phyloP scores from a whole-genome alignment of 2,113 vertebrate genomes.

The Pterocles orientalis region DNA sequence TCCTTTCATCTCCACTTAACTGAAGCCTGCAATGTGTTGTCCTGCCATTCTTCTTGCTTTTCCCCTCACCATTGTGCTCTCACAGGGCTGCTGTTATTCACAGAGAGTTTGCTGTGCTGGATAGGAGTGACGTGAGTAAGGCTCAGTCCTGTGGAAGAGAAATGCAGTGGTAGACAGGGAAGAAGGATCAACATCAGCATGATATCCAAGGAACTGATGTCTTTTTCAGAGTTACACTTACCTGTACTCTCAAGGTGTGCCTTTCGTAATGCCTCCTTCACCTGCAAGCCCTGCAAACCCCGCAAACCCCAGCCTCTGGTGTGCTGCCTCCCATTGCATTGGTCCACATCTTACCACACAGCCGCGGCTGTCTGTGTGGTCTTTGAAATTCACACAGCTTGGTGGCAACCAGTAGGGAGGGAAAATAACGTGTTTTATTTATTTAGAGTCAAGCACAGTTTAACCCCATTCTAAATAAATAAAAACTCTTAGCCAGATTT shows the following conservation, averaged over 20 bases:
- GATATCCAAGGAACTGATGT: not conserved
- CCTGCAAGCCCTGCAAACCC: slow-evolving; percentile 46
- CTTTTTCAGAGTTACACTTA: not conserved
- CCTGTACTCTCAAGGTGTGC: not conserved
- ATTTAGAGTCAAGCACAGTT: slow-evolving; percentile 79
- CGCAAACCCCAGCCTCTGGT: not conserved
- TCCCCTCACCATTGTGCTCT: not conserved
- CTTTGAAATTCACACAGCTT: slow-evolving; percentile 67
- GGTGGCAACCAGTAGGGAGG: slow-evolving; percentile 61
- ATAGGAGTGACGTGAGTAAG: not conserved
- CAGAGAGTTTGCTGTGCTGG: not conserved
- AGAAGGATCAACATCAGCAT: not conserved
- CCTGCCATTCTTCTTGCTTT: not conserved
- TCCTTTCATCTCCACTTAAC: not conserved
- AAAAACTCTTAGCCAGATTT: slow-evolving; percentile 77
- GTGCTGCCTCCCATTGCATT: not conserved
- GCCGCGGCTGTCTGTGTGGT: slow-evolving; percentile 76
- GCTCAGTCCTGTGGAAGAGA: not conserved
- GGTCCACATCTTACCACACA: not conserved
- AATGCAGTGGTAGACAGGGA: not conserved
- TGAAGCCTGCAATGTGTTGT: not conserved
- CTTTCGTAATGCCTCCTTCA: slow-evolving; percentile 18
- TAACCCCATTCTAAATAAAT: slow-evolving; percentile 83
- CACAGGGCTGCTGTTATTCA: not conserved
- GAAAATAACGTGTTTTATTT: slow-evolving; percentile 72